A percentile compares a stretch with the other conserved stretches of the same genome.
phyloP scores from a whole-genome alignment of 2,113 vertebrate genomes.

The Cyanoramphus novaezelandiae region DNA sequence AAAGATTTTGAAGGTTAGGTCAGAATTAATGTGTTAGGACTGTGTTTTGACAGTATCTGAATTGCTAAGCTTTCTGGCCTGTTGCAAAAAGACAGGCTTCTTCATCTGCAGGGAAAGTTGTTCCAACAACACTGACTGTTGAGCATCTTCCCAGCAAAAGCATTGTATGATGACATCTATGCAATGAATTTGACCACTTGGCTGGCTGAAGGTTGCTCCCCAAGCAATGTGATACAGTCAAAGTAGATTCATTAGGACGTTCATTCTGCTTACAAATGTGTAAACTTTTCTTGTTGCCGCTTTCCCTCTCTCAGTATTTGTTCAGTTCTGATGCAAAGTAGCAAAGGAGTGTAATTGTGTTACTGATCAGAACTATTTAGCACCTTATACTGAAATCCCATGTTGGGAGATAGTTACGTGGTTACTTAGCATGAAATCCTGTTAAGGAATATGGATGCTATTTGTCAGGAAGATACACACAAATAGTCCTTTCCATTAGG shows the following conservation, averaged over 20 bases:
- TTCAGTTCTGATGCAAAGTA: not conserved
- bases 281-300: not conserved
- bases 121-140: not conserved
- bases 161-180: not conserved
- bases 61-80: not conserved
- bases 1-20: not conserved
- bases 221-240: not conserved
- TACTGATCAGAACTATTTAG: not conserved
- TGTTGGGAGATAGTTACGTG: not conserved
- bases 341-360: not conserved
- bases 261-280: not conserved
- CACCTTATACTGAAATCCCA: not conserved
- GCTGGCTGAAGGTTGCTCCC: not conserved
- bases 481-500: not conserved
- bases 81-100: not conserved
- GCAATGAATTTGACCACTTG: not conserved
- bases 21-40: not conserved
- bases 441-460: not conserved
- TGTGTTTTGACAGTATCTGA: not conserved
- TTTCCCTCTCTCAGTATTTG: not conserved
- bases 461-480: not conserved
- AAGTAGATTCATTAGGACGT: not conserved
- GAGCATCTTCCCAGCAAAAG: not conserved
- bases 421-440: not conserved
- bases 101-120: not conserved